Evolutionary conservation across 2,113 vertebrate genomes (phyloP).

Genomic region (Syngnathus scovelli): DNA sequence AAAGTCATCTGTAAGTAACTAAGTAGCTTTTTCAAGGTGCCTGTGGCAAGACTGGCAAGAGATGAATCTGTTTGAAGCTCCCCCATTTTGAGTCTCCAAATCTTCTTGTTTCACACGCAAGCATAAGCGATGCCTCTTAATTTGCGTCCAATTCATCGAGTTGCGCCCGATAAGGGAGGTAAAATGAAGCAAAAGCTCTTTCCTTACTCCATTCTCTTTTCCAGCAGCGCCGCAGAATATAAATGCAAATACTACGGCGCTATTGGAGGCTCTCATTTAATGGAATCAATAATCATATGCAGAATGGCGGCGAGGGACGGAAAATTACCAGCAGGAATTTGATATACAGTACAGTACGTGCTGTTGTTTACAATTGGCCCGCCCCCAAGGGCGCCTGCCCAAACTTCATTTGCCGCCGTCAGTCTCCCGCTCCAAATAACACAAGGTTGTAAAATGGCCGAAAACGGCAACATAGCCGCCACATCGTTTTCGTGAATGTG

Average conservation of each 20-base stretch:
- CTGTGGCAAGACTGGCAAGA: no score
- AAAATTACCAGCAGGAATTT: constrained; percentile 48
- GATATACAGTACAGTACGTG: constrained; percentile 26
- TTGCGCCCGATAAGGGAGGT: constrained; percentile 64
- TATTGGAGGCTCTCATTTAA: constrained; percentile 55
- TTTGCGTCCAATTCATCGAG: constrained; percentile 71
- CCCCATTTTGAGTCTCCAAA: neutral
- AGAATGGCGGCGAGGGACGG: constrained; percentile 28
- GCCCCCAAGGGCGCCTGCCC: neutral
- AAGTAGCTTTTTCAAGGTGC: no score
- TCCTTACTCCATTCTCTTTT: constrained; percentile 46
- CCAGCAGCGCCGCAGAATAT: constrained; percentile 56
- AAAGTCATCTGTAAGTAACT: no score
- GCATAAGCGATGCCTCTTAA: constrained; percentile 68
- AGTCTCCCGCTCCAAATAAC: neutral
- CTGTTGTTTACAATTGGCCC: constrained; percentile 42
- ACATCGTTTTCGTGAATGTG: neutral
- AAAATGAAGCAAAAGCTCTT: constrained; percentile 60
- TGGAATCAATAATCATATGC: constrained; percentile 67
- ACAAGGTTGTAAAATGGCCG: neutral
- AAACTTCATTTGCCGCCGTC: neutral
- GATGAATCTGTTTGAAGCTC: neutral
- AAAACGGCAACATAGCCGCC: neutral
- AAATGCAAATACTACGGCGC: constrained; percentile 64
- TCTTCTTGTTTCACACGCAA: constrained; percentile 40